Conservation (phyloP, 2,797 vertebrate genomes). For the Argentina silus region DNA sequence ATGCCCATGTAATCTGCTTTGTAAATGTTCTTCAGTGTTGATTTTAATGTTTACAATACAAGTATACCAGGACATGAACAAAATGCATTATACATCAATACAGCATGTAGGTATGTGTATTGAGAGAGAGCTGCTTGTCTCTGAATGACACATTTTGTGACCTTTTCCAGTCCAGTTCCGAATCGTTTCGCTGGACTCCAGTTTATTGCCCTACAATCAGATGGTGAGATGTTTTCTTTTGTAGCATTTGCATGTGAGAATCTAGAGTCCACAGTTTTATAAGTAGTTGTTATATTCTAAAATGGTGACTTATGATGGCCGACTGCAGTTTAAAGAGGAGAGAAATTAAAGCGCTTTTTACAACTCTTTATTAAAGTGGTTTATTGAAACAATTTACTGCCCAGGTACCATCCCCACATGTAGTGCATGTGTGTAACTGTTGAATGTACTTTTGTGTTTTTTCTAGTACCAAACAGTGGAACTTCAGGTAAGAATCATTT, state of each 20-base stretch:
- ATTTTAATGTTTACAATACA: too few relatives aligned
- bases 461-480: slow-evolving; percentile 71
- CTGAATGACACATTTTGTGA: not conserved
- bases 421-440: not conserved
- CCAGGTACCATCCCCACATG: too few relatives aligned
- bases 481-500: slow-evolving; percentile 63
- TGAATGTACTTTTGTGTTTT: slow-evolving; percentile 11
- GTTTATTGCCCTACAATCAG: slow-evolving; percentile 64
- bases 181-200: slow-evolving; percentile 75
- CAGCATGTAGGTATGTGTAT: too few relatives aligned
- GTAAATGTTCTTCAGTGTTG: not conserved
- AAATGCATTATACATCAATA: too few relatives aligned
- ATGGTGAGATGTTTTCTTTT: slow-evolving; percentile 64
- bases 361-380: too few relatives aligned
- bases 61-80: too few relatives aligned
- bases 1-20: not conserved
- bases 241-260: not conserved
- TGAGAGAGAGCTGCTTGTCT: too few relatives aligned
- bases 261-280: not conserved
- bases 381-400: too few relatives aligned
- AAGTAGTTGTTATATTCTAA: not conserved
- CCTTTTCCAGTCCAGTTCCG: slow-evolving; percentile 76
- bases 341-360: too few relatives aligned
- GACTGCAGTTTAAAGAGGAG: too few relatives aligned
- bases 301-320: not conserved